Evolutionary conservation across 2,888 invertebrate genomes (phyloP).

Genomic region (Belgica antarctica): DNA sequence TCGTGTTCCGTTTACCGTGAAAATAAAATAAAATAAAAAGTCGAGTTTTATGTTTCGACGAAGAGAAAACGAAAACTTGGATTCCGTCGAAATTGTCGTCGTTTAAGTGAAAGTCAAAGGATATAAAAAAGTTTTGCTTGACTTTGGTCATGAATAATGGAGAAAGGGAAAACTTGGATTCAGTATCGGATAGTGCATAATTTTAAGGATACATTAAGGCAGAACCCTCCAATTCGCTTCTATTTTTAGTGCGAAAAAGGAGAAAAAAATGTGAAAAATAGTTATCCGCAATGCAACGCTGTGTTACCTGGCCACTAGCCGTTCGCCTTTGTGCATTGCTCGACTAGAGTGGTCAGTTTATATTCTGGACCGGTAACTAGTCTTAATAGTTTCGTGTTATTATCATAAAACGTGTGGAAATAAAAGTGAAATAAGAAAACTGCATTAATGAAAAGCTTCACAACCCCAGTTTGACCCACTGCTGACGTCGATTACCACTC

Average conservation of each 20-base stretch:
- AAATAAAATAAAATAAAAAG: not conserved
- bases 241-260: too few species aligned
- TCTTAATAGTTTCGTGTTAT: not conserved
- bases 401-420: not conserved
- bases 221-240: too few species aligned
- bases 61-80: too few species aligned
- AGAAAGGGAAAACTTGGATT: too few species aligned
- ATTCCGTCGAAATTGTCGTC: not conserved
- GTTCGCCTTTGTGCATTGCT: too few species aligned
- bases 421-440: not conserved
- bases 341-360: not conserved
- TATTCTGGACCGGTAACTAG: conserved; percentile 26
- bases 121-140: not conserved
- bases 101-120: conserved; percentile 9
- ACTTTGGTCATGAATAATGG: too few species aligned
- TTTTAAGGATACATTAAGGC: too few species aligned
- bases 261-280: conserved; percentile 4
- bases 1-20: not conserved
- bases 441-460: not conserved
- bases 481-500: too few species aligned
- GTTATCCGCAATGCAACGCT: conserved; percentile 34
- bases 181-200: too few species aligned
- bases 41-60: not conserved
- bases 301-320: conserved; percentile 11
- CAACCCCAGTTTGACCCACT: too few species aligned